Evolutionary conservation across 2,113 vertebrate species (phyloP).

Genomic region (Bucco capensis): DNA sequence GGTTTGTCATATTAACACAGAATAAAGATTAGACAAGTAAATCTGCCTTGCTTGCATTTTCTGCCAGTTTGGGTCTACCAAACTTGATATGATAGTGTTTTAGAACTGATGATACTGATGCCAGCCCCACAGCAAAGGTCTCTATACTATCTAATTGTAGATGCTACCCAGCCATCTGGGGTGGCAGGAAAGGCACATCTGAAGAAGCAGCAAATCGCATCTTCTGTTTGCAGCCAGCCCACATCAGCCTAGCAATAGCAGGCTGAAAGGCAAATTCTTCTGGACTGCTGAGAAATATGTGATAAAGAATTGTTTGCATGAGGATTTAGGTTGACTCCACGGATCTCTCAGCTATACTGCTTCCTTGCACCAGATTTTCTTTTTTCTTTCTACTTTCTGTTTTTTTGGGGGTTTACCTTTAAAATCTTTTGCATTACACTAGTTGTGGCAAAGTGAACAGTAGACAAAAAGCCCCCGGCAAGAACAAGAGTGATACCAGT

Average conservation of each 20-base stretch:
- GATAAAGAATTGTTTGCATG: background rate
- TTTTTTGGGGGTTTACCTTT: background rate
- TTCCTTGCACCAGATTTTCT: background rate
- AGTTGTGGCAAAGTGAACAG: background rate
- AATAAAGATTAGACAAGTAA: background rate
- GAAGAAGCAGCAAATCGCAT: background rate
- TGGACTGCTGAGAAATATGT: background rate
- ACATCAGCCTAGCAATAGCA: background rate
- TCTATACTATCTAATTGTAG: background rate
- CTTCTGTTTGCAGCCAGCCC: background rate
- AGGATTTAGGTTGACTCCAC: background rate
- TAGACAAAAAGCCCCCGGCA: background rate
- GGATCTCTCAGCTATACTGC: background rate
- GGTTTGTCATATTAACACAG: background rate
- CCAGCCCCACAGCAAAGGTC: background rate
- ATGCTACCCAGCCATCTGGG: background rate
- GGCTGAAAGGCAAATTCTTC: background rate
- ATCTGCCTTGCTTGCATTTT: slow-evolving; percentile 3
- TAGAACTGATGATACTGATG: background rate
- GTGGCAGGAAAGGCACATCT: slow-evolving; percentile 8
- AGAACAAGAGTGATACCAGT: background rate
- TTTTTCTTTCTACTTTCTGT: background rate
- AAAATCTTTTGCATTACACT: background rate
- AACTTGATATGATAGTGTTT: background rate
- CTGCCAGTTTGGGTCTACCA: background rate